These are phyloP conservation scores for Gymnorhina tibicen DNA, from an alignment of 2,113 vertebrate species.

Conservation along the genomic window DNA sequence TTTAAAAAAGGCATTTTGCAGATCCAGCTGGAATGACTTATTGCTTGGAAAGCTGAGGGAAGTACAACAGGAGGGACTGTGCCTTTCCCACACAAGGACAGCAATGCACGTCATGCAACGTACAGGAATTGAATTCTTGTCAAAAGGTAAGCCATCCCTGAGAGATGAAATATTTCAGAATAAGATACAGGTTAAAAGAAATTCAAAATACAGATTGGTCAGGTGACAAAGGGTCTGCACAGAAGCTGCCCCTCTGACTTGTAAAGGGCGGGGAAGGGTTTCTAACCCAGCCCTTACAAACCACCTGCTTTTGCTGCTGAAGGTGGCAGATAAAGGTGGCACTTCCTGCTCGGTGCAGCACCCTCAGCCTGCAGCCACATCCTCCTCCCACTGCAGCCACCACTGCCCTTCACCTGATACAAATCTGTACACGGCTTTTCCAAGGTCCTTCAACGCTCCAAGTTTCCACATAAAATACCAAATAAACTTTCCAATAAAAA, in stretches of 20 bases:
- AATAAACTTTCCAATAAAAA: neutral
- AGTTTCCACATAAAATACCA: neutral
- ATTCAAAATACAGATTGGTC: neutral
- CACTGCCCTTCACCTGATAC: neutral
- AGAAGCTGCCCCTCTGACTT: neutral
- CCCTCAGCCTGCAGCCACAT: neutral
- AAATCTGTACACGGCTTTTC: neutral
- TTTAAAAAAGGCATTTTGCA: neutral
- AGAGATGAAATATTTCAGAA: neutral
- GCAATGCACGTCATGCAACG: rapidly evolving
- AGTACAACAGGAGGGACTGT: neutral
- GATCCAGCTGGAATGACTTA: neutral
- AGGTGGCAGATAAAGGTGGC: neutral
- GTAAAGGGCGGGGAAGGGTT: neutral
- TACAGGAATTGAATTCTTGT: neutral
- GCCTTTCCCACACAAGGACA: neutral
- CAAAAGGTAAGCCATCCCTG: neutral
- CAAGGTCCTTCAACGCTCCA: neutral
- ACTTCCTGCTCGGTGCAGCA: neutral
- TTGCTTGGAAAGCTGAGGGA: neutral
- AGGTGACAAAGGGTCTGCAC: neutral
- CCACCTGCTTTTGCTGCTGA: neutral
- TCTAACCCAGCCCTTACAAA: neutral
- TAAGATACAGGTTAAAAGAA: neutral
- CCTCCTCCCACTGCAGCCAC: neutral